These are phyloP conservation scores for Plutomurus gul DNA, from an alignment of 1,140 invertebrate species.

Conservation along the genomic window DNA sequence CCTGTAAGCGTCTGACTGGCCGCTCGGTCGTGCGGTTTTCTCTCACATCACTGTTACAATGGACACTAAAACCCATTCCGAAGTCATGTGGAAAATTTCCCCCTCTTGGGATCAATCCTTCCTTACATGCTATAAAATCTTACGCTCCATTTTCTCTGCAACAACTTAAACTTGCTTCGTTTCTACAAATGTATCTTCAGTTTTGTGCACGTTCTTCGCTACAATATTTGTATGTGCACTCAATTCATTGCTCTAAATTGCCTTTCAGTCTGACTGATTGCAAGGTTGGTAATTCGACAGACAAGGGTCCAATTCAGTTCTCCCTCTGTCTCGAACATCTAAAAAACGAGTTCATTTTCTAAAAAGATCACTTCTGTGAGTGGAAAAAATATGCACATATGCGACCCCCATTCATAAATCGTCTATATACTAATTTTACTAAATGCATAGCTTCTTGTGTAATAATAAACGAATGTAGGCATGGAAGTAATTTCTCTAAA, in stretches of 20 bases:
- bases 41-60: background rate
- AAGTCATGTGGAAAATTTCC: background rate
- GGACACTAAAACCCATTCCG: background rate
- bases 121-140: background rate
- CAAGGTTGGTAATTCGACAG: background rate
- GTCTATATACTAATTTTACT: no score
- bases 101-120: background rate
- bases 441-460: no score
- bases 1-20: background rate
- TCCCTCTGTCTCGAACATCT: background rate
- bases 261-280: background rate
- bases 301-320: background rate
- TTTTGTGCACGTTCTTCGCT: background rate
- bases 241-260: background rate
- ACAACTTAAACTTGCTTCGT: background rate
- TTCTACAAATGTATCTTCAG: background rate
- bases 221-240: background rate
- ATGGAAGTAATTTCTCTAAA: no score
- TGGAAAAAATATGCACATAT: no score
- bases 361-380: background rate
- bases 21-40: background rate
- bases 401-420: no score
- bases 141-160: background rate
- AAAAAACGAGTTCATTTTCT: background rate
- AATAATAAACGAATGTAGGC: no score